Base-by-base conservation (phyloP, 2,797 vertebrate species). In the Tarsius wallacei region DNA sequence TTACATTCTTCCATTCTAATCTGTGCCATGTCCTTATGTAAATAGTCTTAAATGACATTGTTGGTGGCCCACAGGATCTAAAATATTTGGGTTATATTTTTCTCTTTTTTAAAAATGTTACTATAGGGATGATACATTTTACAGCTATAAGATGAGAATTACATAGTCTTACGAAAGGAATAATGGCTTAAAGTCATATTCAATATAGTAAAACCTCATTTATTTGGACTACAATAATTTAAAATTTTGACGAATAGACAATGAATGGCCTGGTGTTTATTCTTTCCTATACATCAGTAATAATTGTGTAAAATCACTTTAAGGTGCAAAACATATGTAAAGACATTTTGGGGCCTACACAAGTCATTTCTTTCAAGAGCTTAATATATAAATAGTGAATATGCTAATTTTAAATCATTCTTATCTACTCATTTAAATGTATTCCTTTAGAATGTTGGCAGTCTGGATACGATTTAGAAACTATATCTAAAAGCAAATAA, bases 401-500 rank as follows among this genome's bases (percentile, higher is more conserved):
- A 81, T n/a, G 17, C 11, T 91, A 68, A 89, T 61, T 66, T 2
- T 19, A 71, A 85, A 64, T 81, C 19, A 42, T 57, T 81, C 61
- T 66, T 55, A 63, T 51, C 26, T 42, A 77, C 31, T 80, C 31
- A 93, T 53, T 49, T 66, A 86, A 87, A 83, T 64, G 15, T 17
- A 33, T 82, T 87, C 13, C 26, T 73, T 91, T 90, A 93, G 70
- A 94, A 82, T 11, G 73, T 66, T 14, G 16, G 9, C 71, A n/a
- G 3, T 77, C 47, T 94, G 9, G 12, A 49, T 87, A 55, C 59
- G 49, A 95, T 51, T 96, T 68, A 49, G 16, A 57, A 36, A 10
- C 26, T 90, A 24, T 49, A 76, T 55, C n/a, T 94, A 94, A n/a
- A 92, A 89, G 73, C 24, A 86, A 70, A 74, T 59, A 80, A 82